A percentile compares a stretch with the other conserved stretches of the same genome.
phyloP scores from a whole-genome alignment of 2,113 vertebrate genomes.

The Electrona antarctica region DNA sequence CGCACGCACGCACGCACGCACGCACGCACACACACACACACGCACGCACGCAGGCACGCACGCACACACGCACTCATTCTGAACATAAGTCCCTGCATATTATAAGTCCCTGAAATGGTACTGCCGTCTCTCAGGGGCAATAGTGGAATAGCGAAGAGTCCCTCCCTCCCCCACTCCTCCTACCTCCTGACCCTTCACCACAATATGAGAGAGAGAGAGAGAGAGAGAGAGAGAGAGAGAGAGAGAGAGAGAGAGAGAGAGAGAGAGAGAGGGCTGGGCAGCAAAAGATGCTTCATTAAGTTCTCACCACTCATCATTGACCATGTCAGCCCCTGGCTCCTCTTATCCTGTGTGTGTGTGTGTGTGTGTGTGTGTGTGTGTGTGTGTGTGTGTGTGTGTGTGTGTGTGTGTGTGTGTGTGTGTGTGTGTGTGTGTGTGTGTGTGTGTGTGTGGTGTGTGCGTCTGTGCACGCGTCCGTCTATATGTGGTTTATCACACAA shows the following conservation, averaged over 20 bases:
- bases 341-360: slow-evolving; percentile 38
- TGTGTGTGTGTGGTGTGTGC: no score
- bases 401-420: no score
- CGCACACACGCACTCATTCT: no score
- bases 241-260: neutral
- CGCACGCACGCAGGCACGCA: no score
- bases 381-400: neutral
- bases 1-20: no score
- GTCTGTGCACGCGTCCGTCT: neutral
- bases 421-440: neutral
- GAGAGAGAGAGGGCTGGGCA: slow-evolving; percentile 57
- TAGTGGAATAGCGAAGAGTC: slow-evolving; percentile 17
- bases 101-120: neutral
- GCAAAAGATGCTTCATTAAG: slow-evolving; percentile 68
- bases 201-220: no score
- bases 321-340: slow-evolving; percentile 43
- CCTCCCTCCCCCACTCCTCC: slow-evolving; percentile 45
- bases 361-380: neutral
- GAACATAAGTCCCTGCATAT: no score
- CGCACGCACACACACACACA: no score
- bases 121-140: neutral
- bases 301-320: slow-evolving; percentile 70
- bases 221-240: no score
- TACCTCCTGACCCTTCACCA: slow-evolving; percentile 43
- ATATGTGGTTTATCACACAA: neutral